Base-by-base conservation (phyloP, 2,888 invertebrate genomes). In the Cremastinae sp. region DNA sequence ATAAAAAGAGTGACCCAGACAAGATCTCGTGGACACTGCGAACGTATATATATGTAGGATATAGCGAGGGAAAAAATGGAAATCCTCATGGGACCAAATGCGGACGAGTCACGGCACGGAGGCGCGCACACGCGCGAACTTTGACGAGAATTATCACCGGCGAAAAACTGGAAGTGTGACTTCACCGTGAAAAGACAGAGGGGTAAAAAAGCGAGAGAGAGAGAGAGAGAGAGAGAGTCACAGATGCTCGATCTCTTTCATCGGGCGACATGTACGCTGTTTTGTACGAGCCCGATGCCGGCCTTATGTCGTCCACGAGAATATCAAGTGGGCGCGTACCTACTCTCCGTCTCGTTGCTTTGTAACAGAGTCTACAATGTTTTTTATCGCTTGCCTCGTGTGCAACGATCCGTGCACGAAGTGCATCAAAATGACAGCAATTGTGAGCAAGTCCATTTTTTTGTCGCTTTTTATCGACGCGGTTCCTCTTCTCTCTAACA, bases 201-300 rank as follows among this genome's bases (percentile, higher is more conserved):
- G n/a, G 61, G 18, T 56, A 64, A 65, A 65, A 45, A 53, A 58
- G 70, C 70, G 58, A 72, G 54, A 61, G 65, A 75, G 65, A 28
- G 66, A 61, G 53, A 22, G 65, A 69, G 69, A 72, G 56, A 51
- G 43, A 71, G 59, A 66, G 59, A 76, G 76, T 76, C 76, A 73
- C 76, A 76, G 76, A 76, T 76, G 76, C 76, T 69, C 76, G 59
- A 51, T 54, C 28, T 61, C 64, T 41, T 69, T 20, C 51, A 16
- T 59, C 49, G 64, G 64, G 75, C 64, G 68, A 64, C 58, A 72
- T 73, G 34, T 54, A 66, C 69, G 76, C 73, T 76, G 53, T 76
- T 72, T 73, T 69, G 73, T 73, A 62, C 56, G n/a, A 62, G 36
- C 64, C 47, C 59, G 69, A 53, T 36, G 45, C 51, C 16, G 58